Evolutionary conservation across 2,888 invertebrate genomes (phyloP), one percentile per base, ranked within the genome.

Genomic region (Yponomeuta plumbellus): DNA sequence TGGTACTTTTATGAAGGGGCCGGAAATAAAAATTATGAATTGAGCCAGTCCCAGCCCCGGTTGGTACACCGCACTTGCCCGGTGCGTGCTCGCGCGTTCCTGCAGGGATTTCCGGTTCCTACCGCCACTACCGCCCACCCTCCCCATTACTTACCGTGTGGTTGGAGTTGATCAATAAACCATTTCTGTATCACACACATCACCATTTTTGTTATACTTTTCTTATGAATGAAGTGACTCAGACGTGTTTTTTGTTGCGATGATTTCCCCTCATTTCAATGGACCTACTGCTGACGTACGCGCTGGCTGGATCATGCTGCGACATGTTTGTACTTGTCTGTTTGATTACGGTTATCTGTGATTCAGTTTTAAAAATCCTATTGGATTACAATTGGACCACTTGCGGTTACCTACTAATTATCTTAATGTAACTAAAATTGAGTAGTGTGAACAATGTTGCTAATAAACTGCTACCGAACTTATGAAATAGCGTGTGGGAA

Each of bases 41-140:
- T 68, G 69, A 72, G 73, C 74, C 71, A 72, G 73, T 75, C 73
- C 67, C 73, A 72, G 72, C 71, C 71, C 77, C 73, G 73, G 72
- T 73, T 75, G 73, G 75, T 71, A 75, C 73, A 70, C 71, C 70
- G 66, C 66, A 56, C 64, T 68, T 59, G 52, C 44, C 44, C 59
- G 59, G 67, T 66, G 68, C 72, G 73, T 69, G 69, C 70, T 68
- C 71, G 71, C 71, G 71, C 72, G 74, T 77, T 80, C 77, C 78
- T 77, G 76, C 70, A 71, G 73, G 75, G 74, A 76, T 73, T 76
- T 82, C 78, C 78, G 79, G 76, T 71, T 71, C 64, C 69, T 59
- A 70, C 73, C 70, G 68, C 70, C 68, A 68, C 71, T 68, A 39
- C 20, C 40, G n/a, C 8, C 44, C 17, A 21, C 22, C 44, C 11